Base-by-base conservation (phyloP, 2,888 invertebrate genomes). In the Xestia c-nigrum region DNA sequence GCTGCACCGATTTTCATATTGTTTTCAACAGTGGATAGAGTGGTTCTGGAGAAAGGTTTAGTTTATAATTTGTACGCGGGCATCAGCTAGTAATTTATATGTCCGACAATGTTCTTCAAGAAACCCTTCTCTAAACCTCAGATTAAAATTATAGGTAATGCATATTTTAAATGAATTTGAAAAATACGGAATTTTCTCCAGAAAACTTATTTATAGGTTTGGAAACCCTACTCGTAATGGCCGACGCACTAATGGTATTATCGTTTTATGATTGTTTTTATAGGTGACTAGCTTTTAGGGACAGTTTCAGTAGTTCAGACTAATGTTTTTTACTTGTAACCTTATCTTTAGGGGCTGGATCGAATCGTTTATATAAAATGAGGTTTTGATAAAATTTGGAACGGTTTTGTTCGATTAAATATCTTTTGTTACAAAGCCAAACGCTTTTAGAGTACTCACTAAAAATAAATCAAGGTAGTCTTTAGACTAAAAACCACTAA, bases 241-340 rank as follows among this genome's bases (percentile, higher is more conserved):
- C 72, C 72, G 31, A 78, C 78, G 66, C 70, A 73, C 82, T 85
- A 84, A 84, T 85, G 57, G 74, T 70, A 81, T 70, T 78, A 69
- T 78, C 72, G 82, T 81, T 85, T 84, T 85, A 84, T 82, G 72
- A 80, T 82, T 82, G 72, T 80, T 86, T 81, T 87, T 80, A 77
- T 79, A 77, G 65, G 40, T 77, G 24, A 75, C 76, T 78, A 80
- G 70, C 67, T 64, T 64, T 87, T 78, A 77, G 74, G 69, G 50
- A 74, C 57, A 73, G 70, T 72, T 83, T 73, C 38, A 46, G 65
- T 50, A 70, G 61, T 73, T 83, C 47, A 61, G 55, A 61, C 80
- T 74, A 80, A 72, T 72, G 72, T 83, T 67, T 70, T 79, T 66
- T 83, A 66, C 66, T 63, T 75, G 21, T 69, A 66, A 74, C 55